Evolutionary conservation across 23 tunicate species (phyloP).

Genomic region (Ascidia mentula): DNA sequence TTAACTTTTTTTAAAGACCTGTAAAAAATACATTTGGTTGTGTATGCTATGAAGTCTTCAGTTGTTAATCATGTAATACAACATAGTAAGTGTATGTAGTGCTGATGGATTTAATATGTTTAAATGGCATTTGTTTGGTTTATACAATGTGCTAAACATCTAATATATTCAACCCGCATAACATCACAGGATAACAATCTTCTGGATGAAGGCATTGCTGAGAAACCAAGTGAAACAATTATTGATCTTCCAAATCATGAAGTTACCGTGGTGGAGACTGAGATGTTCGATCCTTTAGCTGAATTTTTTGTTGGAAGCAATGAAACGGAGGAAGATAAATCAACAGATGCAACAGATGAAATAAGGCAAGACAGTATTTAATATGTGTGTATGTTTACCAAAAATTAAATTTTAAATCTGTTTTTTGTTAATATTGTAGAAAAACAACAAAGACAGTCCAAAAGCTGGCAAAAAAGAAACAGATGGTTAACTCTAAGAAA

Average conservation of each 20-base stretch:
- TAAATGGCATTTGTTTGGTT: too few species aligned
- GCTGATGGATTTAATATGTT: too few species aligned
- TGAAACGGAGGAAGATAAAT: constrained; percentile 32
- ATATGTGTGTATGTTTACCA: neutral
- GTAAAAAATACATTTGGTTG: too few species aligned
- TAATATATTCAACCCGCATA: neutral
- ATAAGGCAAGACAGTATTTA: neutral
- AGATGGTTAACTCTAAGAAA: constrained; percentile 37
- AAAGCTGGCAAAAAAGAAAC: constrained; percentile 37
- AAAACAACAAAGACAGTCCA: constrained; percentile 4
- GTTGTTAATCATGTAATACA: too few species aligned
- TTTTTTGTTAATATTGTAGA: constrained; percentile 15
- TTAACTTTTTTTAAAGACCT: neutral
- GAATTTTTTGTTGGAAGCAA: constrained; percentile 41
- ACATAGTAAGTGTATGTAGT: too few species aligned
- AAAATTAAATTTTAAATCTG: neutral
- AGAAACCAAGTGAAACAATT: constrained; percentile 10
- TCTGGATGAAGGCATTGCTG: constrained; percentile 22
- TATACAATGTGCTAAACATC: neutral
- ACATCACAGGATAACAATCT: neutral
- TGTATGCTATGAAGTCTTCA: too few species aligned
- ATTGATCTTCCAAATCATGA: constrained; percentile 69
- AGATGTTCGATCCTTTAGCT: constrained; percentile 45
- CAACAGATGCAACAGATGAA: neutral
- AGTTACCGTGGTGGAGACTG: constrained; percentile 66